phyloP scores from a whole-genome alignment of 2,888 invertebrate genomes.

The Phyto melanocephala region DNA sequence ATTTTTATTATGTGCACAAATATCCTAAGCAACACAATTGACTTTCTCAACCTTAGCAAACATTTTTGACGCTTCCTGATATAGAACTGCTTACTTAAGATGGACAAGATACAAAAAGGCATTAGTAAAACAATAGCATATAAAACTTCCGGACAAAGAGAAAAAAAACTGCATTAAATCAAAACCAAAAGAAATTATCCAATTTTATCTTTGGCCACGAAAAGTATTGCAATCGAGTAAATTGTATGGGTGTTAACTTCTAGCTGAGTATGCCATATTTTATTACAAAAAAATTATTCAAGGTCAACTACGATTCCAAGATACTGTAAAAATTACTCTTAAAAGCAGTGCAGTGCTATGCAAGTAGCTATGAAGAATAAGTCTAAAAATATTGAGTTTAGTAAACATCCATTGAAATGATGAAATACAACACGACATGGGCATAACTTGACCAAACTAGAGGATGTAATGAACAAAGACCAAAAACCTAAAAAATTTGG shows the following conservation, averaged over 20 bases:
- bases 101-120: conserved; percentile 13
- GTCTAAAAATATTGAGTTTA: too few species aligned
- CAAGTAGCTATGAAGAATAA: too few species aligned
- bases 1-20: conserved; percentile 17
- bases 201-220: not conserved
- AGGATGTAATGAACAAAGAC: too few species aligned
- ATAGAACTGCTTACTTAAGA: conserved; percentile 46
- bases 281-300: too few species aligned
- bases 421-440: too few species aligned
- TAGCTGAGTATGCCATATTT: not conserved
- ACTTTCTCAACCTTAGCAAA: conserved; percentile 42
- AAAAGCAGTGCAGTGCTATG: too few species aligned
- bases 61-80: conserved; percentile 42
- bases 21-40: conserved; percentile 39
- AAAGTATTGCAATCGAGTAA: not conserved
- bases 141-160: conserved; percentile 32
- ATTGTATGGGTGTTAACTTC: not conserved
- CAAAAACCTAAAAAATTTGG: too few species aligned
- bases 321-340: too few species aligned
- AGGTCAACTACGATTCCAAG: too few species aligned
- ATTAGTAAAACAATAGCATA: conserved; percentile 3
- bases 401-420: too few species aligned
- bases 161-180: conserved; percentile 23
- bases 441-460: too few species aligned
- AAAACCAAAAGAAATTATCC: conserved; percentile 11